Evolutionary conservation across 2,113 vertebrate species (phyloP).

Genomic region (Notarius quadriscutis): DNA sequence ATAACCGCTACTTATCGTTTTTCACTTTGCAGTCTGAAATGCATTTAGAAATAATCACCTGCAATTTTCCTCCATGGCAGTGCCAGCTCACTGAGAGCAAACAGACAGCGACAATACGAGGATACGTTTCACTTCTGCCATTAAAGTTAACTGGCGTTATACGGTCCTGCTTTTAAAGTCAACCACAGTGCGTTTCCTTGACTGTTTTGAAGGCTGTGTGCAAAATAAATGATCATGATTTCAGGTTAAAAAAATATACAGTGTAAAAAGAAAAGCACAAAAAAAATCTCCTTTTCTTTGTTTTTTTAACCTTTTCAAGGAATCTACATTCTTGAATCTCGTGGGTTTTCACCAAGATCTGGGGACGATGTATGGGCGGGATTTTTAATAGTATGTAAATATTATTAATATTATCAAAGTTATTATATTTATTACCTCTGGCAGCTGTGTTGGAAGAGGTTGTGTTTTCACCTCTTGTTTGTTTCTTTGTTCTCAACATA

Average conservation of each 20-base stretch:
- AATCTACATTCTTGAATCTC: neutral
- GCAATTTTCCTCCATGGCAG: slow-evolving; percentile 25
- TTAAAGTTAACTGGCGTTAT: slow-evolving; percentile 7
- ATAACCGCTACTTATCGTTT: slow-evolving; percentile 2
- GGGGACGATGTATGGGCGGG: neutral
- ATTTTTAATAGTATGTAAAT: neutral
- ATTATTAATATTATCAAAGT: neutral
- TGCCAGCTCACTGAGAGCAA: slow-evolving; percentile 3
- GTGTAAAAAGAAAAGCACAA: neutral
- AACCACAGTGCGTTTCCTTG: neutral
- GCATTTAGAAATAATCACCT: slow-evolving; percentile 42
- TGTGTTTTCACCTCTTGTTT: no score
- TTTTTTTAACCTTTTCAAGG: neutral
- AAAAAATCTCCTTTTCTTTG: neutral
- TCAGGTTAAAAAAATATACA: neutral
- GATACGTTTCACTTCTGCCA: slow-evolving; percentile 28
- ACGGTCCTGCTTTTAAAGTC: slow-evolving; percentile 7
- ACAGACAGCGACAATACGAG: neutral
- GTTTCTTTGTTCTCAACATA: no score
- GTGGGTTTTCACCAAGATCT: neutral
- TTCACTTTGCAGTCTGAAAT: slow-evolving; percentile 14
- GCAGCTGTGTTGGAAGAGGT: no score
- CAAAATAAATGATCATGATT: neutral
- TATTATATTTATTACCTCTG: neutral
- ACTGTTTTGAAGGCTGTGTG: neutral